Conservation (phyloP, 2,797 vertebrate species). For the Clarias pachynema region DNA sequence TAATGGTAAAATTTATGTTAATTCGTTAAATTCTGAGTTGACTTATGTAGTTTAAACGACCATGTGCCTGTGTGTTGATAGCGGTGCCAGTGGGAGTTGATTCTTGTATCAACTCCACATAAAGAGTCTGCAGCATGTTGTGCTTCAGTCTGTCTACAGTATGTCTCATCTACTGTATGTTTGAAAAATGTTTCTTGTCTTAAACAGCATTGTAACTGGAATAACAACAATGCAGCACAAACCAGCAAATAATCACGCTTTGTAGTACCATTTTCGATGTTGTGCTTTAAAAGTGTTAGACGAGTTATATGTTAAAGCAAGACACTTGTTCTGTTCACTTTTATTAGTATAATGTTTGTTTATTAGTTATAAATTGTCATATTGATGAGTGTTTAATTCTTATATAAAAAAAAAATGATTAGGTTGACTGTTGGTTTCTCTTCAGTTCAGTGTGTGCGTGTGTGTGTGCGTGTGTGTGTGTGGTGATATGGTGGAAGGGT, state of each 20-base stretch:
- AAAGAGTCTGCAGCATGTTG: background rate
- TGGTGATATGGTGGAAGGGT: background rate
- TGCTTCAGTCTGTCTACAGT: background rate
- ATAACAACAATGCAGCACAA: background rate
- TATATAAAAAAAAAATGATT: too few species aligned
- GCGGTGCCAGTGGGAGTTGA: background rate
- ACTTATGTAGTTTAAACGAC: background rate
- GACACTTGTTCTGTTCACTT: background rate
- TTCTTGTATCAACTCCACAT: background rate
- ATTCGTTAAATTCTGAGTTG: background rate
- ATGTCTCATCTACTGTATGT: background rate
- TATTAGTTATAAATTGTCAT: background rate
- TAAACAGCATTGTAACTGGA: background rate
- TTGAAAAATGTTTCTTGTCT: background rate
- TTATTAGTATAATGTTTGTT: background rate
- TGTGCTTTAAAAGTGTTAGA: background rate
- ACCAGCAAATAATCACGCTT: background rate
- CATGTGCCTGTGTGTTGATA: background rate
- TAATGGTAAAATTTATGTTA: background rate
- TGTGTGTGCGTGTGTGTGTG: background rate
- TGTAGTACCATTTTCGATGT: background rate
- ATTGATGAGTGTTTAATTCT: background rate
- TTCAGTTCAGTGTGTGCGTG: background rate
- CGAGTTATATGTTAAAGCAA: background rate
- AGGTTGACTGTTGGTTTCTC: background rate